Base-by-base conservation (phyloP, 2,113 vertebrate genomes). In the Calyptomena viridis region DNA sequence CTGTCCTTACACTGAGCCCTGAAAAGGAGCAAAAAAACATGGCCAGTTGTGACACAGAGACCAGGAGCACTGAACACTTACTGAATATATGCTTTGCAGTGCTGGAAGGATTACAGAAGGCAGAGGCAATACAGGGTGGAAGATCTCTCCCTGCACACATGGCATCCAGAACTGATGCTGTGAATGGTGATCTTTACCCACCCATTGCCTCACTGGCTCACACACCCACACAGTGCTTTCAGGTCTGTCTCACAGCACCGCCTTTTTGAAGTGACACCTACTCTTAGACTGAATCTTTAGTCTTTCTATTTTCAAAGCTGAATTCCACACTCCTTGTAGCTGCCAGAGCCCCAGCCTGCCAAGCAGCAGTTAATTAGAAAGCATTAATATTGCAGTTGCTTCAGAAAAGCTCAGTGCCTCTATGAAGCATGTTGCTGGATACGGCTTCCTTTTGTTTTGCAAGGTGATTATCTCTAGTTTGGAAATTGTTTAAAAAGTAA, bases 121-220 rank as follows among this genome's bases (percentile, higher is more conserved):
- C 62, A 69, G 73, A 76, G 74, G 25, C 40, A 71, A 25, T 9
- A 2, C 4, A 7, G 19, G 13, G 12, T 86, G 35, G 63, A 55
- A 64, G 49, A 47, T 52, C 10, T 73, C 27, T 71, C 4, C 31
- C 27, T 31, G 12, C 8, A 16, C 5, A 24, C 15, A 0, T 0
- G 0, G 53, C 71, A 76, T 80, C n/a, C 74, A 56, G 64, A 25
- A 1, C 28, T 3, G 72, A 9, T 50, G 55, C 72, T 77, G 64
- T 68, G 67, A 37, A 30, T 1, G 0, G 50, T 7, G 6, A 63
- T 49, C 2, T 0, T 87, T 63, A 9, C 82, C 50, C 7, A 13
- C 49, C 9, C 8, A 2, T 56, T 52, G 28, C 46, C 39, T 33
- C 0, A 0, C 55, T 46, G 71, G 47, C 67, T 94, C 3, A 2